Conservation (phyloP, 2,888 invertebrate genomes). For the Dermolepida albohirtum region DNA sequence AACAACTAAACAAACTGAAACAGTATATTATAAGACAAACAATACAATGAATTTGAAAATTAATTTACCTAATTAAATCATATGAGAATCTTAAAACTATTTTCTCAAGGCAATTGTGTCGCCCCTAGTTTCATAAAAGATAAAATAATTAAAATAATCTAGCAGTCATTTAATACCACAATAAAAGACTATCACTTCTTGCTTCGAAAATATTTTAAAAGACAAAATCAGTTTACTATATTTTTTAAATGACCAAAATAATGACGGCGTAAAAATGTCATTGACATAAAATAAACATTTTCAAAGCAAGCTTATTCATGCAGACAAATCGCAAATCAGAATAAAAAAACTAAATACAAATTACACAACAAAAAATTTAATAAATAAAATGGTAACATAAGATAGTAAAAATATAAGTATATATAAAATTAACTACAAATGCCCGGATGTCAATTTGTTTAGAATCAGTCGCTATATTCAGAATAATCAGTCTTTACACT, state of each 20-base stretch:
- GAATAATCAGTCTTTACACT: constrained; percentile 53
- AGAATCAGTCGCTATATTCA: constrained; percentile 53
- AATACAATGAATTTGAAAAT: too few relatives aligned
- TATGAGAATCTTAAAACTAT: too few relatives aligned
- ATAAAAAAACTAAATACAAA: constrained; percentile 26
- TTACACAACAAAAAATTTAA: constrained; percentile 31
- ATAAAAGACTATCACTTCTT: background rate
- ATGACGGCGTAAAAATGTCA: background rate
- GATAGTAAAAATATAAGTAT: constrained; percentile 32
- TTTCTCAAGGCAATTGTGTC: background rate
- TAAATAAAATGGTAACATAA: constrained; percentile 42
- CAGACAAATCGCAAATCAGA: constrained; percentile 21
- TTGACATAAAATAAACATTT: constrained; percentile 1
- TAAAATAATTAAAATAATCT: constrained; percentile 1
- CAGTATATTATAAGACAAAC: too few relatives aligned
- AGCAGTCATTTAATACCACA: background rate
- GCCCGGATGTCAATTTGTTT: constrained; percentile 1
- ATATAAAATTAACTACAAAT: constrained; percentile 32
- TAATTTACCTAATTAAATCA: too few relatives aligned
- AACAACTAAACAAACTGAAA: too few relatives aligned
- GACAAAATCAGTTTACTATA: background rate
- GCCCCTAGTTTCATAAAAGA: background rate
- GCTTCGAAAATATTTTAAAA: constrained; percentile 12
- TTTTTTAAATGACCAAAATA: constrained; percentile 2
- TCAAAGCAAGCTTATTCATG: constrained; percentile 24